Conservation (phyloP, 2,113 vertebrate species). For the Oxyruncus cristatus region DNA sequence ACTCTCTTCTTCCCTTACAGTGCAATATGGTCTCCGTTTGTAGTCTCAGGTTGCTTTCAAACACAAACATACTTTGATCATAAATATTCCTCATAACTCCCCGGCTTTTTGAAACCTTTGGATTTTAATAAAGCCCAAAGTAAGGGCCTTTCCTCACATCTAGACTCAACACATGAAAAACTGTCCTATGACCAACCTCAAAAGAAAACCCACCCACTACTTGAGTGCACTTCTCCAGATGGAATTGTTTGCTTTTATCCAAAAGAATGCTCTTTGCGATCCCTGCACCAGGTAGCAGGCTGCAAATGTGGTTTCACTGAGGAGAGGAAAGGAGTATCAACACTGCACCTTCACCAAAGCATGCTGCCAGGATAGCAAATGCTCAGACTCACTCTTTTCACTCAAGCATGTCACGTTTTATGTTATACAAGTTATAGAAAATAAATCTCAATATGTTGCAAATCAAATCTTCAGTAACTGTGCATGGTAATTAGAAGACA, state of each 20-base stretch:
- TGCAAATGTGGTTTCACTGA: neutral
- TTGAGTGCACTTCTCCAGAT: neutral
- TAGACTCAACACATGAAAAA: neutral
- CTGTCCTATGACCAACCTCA: neutral
- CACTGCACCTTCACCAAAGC: neutral
- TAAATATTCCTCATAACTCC: neutral
- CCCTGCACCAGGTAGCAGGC: neutral
- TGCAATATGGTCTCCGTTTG: neutral
- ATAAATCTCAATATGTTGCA: neutral
- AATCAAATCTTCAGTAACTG: neutral
- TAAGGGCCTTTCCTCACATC: neutral
- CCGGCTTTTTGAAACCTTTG: neutral
- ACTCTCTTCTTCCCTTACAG: neutral
- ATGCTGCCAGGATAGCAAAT: accelerated
- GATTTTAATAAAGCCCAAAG: neutral
- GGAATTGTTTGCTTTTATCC: neutral
- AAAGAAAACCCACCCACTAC: neutral
- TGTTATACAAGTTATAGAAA: neutral
- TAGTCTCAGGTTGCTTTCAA: neutral
- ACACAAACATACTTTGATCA: neutral
- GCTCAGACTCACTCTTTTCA: neutral
- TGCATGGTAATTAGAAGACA: neutral
- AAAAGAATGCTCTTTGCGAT: neutral
- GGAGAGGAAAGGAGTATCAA: neutral
- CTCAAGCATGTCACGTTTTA: neutral